Percentiles rank a stretch among this genome's conserved stretches.
phyloP scores from a whole-genome alignment of 2,888 invertebrate genomes.

The Pachycephus smyrnensis region DNA sequence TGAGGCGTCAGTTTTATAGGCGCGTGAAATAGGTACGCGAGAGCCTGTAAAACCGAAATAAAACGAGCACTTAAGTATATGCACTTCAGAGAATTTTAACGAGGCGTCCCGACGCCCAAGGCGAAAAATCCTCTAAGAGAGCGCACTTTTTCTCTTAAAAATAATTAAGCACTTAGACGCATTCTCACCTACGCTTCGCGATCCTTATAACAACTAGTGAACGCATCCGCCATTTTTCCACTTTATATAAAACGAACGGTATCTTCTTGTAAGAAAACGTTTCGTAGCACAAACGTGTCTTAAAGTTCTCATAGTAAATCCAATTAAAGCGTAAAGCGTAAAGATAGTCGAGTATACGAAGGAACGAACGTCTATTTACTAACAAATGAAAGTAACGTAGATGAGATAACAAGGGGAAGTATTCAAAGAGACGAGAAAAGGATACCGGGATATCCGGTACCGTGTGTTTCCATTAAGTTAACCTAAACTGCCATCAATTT shows the following conservation, averaged over 20 bases:
- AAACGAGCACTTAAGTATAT: slow-evolving; percentile 28
- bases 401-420: background rate
- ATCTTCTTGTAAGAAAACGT: too few species aligned
- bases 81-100: slow-evolving; percentile 59
- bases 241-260: background rate
- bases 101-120: slow-evolving; percentile 51
- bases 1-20: slow-evolving; percentile 6
- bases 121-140: slow-evolving; percentile 52
- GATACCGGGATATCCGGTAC: background rate
- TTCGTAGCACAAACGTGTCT: too few species aligned
- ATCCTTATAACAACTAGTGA: background rate
- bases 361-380: background rate
- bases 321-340: background rate
- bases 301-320: too few species aligned
- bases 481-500: slow-evolving; percentile 49
- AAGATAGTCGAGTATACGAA: background rate
- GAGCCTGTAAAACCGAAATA: slow-evolving; percentile 27
- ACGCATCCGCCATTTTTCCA: background rate
- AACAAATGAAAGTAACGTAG: slow-evolving; percentile 11
- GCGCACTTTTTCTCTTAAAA: slow-evolving; percentile 50
- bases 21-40: slow-evolving; percentile 13
- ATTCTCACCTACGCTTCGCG: background rate
- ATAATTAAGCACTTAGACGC: slow-evolving; percentile 54
- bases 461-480: slow-evolving; percentile 36
- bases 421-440: background rate